Conservation (phyloP, 2,113 vertebrate genomes). For the Fulmarus glacialis region DNA sequence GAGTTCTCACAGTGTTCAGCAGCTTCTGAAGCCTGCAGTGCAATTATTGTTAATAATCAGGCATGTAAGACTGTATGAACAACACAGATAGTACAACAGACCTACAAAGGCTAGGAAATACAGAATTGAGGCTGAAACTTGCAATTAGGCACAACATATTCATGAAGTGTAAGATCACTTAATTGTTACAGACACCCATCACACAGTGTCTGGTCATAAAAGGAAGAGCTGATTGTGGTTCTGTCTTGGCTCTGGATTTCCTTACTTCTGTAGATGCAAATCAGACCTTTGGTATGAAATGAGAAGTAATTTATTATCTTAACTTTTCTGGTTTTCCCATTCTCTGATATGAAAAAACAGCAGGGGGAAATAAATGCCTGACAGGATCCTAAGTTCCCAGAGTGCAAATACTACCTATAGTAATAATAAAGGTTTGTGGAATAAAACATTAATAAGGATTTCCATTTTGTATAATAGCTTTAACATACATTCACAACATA, state of each 20-base stretch:
- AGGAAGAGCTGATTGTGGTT: constrained; percentile 59
- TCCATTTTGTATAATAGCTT: neutral
- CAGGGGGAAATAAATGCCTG: neutral
- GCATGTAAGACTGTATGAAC: constrained; percentile 22
- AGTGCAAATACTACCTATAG: neutral
- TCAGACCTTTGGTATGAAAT: constrained; percentile 30
- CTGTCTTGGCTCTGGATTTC: constrained; percentile 39
- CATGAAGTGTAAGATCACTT: constrained; percentile 57
- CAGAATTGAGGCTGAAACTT: constrained; percentile 27
- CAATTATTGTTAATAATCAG: constrained; percentile 48
- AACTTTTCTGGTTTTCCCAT: neutral
- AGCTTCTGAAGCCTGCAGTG: constrained; percentile 66
- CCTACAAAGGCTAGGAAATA: constrained; percentile 20
- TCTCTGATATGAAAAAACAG: neutral
- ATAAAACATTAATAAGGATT: neutral
- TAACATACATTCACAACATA: neutral
- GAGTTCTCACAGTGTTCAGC: constrained; percentile 75
- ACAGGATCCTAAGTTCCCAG: neutral
- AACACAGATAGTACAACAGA: neutral
- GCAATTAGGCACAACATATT: constrained; percentile 40
- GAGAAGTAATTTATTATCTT: neutral
- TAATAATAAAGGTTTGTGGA: neutral
- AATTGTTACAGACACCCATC: constrained; percentile 51
- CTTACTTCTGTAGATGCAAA: constrained; percentile 30
- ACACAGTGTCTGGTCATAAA: constrained; percentile 65